phyloP scores from a whole-genome alignment of 1,140 invertebrate species.

The Episyrphus balteatus region DNA sequence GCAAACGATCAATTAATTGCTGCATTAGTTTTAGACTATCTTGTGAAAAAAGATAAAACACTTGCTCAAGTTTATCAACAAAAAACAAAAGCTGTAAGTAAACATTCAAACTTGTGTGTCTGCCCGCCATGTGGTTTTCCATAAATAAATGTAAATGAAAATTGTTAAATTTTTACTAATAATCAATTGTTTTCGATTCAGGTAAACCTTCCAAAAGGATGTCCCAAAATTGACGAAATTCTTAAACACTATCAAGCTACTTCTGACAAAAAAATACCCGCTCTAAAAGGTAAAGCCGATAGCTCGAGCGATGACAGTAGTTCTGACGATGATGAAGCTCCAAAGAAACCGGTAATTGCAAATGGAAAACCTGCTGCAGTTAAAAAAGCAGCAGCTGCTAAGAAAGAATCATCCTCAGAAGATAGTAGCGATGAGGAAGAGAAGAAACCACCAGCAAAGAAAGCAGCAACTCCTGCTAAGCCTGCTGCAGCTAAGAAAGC shows the following conservation, averaged over 20 bases:
- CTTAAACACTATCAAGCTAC: constrained; percentile 40
- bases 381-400: constrained; percentile 4
- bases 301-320: constrained; percentile 7
- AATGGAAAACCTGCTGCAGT: constrained; percentile 3
- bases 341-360: constrained; percentile 8
- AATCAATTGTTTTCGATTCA: constrained; percentile 15
- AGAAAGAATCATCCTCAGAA: constrained; percentile 3
- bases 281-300: constrained; percentile 10
- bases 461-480: constrained; percentile 4
- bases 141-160: neutral
- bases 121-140: constrained; percentile 7
- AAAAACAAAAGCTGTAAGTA: constrained; percentile 50
- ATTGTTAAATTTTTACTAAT: constrained; percentile 1
- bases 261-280: constrained; percentile 37
- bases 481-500: constrained; percentile 6
- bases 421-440: constrained; percentile 25
- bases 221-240: constrained; percentile 41
- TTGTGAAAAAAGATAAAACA: constrained; percentile 43
- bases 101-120: neutral
- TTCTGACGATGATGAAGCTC: constrained; percentile 13
- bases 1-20: constrained; percentile 9
- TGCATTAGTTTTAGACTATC: constrained; percentile 45
- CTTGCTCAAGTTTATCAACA: constrained; percentile 47
- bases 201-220: constrained; percentile 39
- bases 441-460: constrained; percentile 11